Percentiles rank a stretch among this genome's conserved stretches.
These are phyloP conservation scores for Drosophila littoralis DNA, from an alignment of 1,140 invertebrate genomes.

Conservation along the genomic window DNA sequence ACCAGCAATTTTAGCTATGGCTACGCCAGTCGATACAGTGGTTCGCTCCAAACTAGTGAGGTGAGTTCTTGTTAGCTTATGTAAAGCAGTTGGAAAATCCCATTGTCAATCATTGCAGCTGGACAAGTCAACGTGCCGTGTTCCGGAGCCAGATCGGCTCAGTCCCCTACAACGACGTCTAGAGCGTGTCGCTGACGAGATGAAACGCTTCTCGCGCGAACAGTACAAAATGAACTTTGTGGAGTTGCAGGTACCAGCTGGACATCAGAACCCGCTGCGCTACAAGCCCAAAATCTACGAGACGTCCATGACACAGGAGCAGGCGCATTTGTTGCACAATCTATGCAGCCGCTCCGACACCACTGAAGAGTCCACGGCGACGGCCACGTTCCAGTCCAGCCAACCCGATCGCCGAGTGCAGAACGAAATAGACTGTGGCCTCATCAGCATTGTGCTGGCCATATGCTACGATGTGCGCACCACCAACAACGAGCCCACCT, in stretches of 20 bases:
- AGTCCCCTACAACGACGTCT: constrained; percentile 70
- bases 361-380: constrained; percentile 20
- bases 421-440: constrained; percentile 72
- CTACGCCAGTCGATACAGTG: constrained; percentile 59
- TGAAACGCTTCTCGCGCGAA: constrained; percentile 73
- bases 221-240: constrained; percentile 83
- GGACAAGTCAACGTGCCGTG: constrained; percentile 63
- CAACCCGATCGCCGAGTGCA: constrained; percentile 37
- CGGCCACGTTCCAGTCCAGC: constrained; percentile 6
- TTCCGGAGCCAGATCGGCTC: constrained; percentile 57
- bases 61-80: constrained; percentile 34
- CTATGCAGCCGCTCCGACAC: constrained; percentile 37
- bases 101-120: constrained; percentile 36
- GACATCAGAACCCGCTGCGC: constrained; percentile 76
- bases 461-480: constrained; percentile 80
- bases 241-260: constrained; percentile 78
- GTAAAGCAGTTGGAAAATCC: background rate
- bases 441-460: constrained; percentile 75
- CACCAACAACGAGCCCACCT: constrained; percentile 76
- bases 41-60: constrained; percentile 43
- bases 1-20: constrained; percentile 67
- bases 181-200: constrained; percentile 68
- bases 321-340: constrained; percentile 73
- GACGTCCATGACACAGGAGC: constrained; percentile 68
- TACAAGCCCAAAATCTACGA: constrained; percentile 71